Conservation (phyloP, 2,113 vertebrate genomes). For the Ceyx melanurus region DNA sequence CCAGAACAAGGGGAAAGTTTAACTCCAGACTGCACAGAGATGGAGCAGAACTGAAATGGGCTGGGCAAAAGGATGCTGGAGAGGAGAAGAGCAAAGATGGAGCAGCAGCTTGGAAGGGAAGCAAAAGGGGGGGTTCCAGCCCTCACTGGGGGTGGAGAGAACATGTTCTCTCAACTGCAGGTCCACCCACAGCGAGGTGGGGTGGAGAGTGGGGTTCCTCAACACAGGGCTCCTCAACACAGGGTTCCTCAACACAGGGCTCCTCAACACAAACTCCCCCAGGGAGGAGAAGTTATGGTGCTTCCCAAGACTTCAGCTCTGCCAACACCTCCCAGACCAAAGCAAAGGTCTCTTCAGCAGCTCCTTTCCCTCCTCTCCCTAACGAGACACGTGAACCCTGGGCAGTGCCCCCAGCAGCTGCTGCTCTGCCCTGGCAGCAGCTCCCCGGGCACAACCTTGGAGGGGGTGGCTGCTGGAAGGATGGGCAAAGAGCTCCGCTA, state of each 20-base stretch:
- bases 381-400: neutral
- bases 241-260: neutral
- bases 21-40: neutral
- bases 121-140: neutral
- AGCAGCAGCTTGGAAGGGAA: neutral
- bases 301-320: neutral
- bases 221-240: neutral
- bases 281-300: neutral
- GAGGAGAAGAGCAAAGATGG: neutral
- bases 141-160: neutral
- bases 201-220: too few relatives aligned
- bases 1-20: slow-evolving; percentile 43
- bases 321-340: neutral
- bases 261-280: neutral
- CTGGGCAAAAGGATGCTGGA: neutral
- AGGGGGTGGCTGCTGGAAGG: neutral
- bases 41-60: neutral
- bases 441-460: neutral
- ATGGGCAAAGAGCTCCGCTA: neutral
- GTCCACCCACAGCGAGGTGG: fast-evolving
- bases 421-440: neutral
- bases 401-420: neutral
- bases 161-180: neutral
- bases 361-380: neutral
- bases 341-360: too few relatives aligned